Evolutionary conservation across 2,888 invertebrate species (phyloP).

Genomic region (Gryllus longicercus): DNA sequence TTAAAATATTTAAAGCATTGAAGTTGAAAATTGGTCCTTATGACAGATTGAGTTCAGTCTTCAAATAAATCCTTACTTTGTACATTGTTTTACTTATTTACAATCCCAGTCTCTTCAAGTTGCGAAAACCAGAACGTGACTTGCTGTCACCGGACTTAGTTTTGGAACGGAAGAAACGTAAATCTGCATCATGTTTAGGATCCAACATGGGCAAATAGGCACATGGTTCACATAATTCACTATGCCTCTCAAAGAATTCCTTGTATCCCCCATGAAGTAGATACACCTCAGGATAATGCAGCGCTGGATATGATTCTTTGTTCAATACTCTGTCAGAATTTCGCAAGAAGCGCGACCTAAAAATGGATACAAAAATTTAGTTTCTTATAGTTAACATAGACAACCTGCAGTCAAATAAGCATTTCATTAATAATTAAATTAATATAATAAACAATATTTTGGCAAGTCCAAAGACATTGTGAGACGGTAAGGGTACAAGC

Average conservation of each 20-base stretch:
- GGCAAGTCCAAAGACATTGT: no score
- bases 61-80: background rate
- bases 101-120: conserved; percentile 35
- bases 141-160: conserved; percentile 62
- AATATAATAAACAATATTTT: no score
- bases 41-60: no score
- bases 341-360: conserved; percentile 76
- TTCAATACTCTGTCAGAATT: conserved; percentile 78
- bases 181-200: conserved; percentile 67
- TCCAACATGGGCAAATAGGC: conserved; percentile 84
- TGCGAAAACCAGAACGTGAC: conserved; percentile 33
- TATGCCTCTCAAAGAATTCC: conserved; percentile 68
- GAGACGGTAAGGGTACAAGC: no score
- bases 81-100: conserved; percentile 24
- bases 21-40: no score
- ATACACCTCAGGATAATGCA: conserved; percentile 91
- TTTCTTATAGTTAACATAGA: background rate
- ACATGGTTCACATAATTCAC: conserved; percentile 67
- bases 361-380: conserved; percentile 22
- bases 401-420: background rate
- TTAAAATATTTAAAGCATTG: no score
- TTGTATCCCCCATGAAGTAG: conserved; percentile 88
- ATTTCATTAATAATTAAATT: no score
- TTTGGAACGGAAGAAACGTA: conserved; percentile 70
- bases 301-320: conserved; percentile 74